Evolutionary conservation across 2,888 invertebrate genomes (phyloP).

Genomic region (Ophion costatus): DNA sequence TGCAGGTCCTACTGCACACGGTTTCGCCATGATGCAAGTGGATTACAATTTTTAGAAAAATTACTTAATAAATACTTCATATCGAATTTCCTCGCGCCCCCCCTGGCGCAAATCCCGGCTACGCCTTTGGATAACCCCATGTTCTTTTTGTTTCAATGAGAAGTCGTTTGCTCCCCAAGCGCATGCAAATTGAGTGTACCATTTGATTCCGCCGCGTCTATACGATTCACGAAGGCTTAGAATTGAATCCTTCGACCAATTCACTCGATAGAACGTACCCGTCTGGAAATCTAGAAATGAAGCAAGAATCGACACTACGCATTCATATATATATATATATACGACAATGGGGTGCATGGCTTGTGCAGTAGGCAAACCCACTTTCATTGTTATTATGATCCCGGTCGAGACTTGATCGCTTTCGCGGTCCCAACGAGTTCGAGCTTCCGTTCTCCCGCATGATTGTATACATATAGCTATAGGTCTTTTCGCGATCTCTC

Average conservation of each 20-base stretch:
- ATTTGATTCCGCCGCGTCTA: too few relatives aligned
- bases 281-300: neutral
- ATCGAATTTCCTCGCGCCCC: too few relatives aligned
- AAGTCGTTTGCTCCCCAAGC: neutral
- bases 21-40: too few relatives aligned
- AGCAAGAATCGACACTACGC: neutral
- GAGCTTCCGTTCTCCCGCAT: conserved; percentile 45
- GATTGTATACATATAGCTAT: conserved; percentile 7
- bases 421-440: conserved; percentile 54
- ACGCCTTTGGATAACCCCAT: too few relatives aligned
- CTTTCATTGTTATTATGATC: conserved; percentile 75
- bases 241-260: neutral
- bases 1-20: too few relatives aligned
- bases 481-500: conserved; percentile 52
- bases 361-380: conserved; percentile 46
- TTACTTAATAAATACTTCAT: too few relatives aligned
- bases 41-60: too few relatives aligned
- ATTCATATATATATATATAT: neutral
- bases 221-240: neutral
- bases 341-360: neutral
- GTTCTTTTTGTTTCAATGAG: neutral
- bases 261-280: neutral
- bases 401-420: conserved; percentile 67
- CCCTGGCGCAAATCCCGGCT: too few relatives aligned
- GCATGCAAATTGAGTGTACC: too few relatives aligned